Base-by-base conservation (phyloP, 2,888 invertebrate genomes). In the Diarsia dahlii region DNA sequence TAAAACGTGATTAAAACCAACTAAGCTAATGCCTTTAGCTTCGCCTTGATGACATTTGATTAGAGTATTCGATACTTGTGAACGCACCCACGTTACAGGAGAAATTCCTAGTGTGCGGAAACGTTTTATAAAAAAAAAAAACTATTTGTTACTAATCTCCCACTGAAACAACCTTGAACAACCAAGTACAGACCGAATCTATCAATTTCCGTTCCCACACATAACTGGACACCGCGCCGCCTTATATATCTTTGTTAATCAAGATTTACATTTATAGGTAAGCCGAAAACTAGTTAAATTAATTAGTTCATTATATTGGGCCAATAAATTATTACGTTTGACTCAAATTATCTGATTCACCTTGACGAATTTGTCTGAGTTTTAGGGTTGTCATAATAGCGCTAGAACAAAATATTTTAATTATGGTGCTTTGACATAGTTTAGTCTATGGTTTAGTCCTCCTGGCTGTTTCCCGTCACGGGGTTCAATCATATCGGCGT, bases 271-370 rank as follows among this genome's bases (percentile, higher is more conserved):
- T 50, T 2, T 2, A 28, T 28, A n/a, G n/a, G n/a, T n/a, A 23
- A 48, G 15, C 23, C 45, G 9, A 39, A 67, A 83, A 80, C 50
- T 70, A 50, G 8, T 71, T 50, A 67, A 62, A 56, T 63, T 34
- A 67, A 76, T 82, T 66, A 68, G 65, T 81, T 85, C 12, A 48
- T 64, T 82, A 70, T 13, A 70, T 72, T 60, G 50, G 9, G 4
- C 12, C 66, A 74, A 78, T 85, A 82, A 82, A 73, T 82, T 74
- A 70, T 54, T 52, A 34, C n/a, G 48, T 72, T 28, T 52, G 69
- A 65, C 56, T 23, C 60, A 64, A 72, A 82, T 72, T 18, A 65
- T 56, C 34, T 63, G 20, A 54, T 28, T 50, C 45, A 63, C 82
- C 82, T 82, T 85, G 82, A 60, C 48, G n/a, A 48, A 66, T 45